These are phyloP conservation scores for Astropecten irregularis DNA, from an alignment of 53 echinoderm and acorn worm species.

Conservation along the genomic window DNA sequence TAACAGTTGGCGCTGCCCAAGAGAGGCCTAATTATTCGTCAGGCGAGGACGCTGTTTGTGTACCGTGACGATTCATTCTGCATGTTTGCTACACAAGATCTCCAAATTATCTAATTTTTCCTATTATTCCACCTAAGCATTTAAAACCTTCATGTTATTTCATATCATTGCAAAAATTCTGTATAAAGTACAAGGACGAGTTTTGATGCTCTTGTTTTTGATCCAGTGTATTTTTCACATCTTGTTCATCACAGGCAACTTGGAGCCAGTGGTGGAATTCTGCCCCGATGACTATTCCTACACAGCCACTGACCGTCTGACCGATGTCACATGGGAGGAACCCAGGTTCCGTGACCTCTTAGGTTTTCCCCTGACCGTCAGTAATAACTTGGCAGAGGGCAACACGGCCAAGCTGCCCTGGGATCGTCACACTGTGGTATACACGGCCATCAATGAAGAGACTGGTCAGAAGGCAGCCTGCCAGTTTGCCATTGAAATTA, in stretches of 20 bases:
- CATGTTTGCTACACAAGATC: too few relatives aligned
- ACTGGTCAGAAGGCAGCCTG: constrained; percentile 64
- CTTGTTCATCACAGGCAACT: constrained; percentile 66
- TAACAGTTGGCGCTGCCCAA: too few relatives aligned
- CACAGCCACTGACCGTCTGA: constrained; percentile 22
- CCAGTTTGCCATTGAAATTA: constrained; percentile 47
- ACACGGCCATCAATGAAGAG: constrained; percentile 59
- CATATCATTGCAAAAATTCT: too few relatives aligned
- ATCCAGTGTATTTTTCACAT: neutral
- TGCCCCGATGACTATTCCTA: constrained; percentile 61
- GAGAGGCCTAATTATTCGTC: too few relatives aligned
- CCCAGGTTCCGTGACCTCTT: constrained; percentile 66
- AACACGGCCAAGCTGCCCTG: constrained; percentile 38
- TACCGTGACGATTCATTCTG: too few relatives aligned
- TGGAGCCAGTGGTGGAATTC: constrained; percentile 40
- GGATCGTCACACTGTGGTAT: constrained; percentile 43
- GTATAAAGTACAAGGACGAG: too few relatives aligned
- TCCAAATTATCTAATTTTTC: too few relatives aligned
- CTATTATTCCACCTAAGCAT: too few relatives aligned
- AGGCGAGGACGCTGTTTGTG: too few relatives aligned
- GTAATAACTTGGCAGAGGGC: constrained; percentile 50
- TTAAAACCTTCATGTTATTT: too few relatives aligned
- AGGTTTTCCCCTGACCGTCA: constrained; percentile 64
- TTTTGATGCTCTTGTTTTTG: neutral
- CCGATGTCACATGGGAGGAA: constrained; percentile 61